phyloP scores from a whole-genome alignment of 1,140 invertebrate species.

The Microplitis mediator region DNA sequence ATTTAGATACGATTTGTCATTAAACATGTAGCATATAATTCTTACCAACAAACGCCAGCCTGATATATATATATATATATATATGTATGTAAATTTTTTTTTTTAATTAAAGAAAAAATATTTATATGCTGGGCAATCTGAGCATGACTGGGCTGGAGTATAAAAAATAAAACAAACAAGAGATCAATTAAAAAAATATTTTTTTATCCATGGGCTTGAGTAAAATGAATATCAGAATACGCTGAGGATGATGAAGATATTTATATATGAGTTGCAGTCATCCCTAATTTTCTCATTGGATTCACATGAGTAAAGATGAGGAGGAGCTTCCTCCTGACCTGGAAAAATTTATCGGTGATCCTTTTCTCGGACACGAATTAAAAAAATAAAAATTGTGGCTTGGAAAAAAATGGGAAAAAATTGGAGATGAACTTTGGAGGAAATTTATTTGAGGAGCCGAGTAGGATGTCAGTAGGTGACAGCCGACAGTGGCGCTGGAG shows the following conservation, averaged over 20 bases:
- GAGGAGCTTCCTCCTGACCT: not conserved
- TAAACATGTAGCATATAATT: not conserved
- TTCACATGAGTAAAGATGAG: not conserved
- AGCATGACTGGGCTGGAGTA: no score
- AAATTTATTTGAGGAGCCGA: no score
- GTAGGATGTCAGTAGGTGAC: slow-evolving; percentile 40
- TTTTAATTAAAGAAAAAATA: no score
- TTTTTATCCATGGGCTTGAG: not conserved
- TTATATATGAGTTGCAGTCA: not conserved
- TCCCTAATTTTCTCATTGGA: slow-evolving; percentile 10
- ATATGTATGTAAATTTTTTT: no score
- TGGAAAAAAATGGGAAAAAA: no score
- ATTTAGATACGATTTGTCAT: slow-evolving; percentile 19
- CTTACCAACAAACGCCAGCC: not conserved
- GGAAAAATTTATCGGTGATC: not conserved
- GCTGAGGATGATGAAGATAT: slow-evolving; percentile 2
- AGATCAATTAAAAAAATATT: slow-evolving; percentile 50
- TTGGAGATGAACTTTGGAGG: no score
- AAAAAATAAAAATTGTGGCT: no score
- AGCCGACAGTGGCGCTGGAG: slow-evolving; percentile 35
- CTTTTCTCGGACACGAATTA: no score
- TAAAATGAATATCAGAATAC: not conserved
- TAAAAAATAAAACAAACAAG: slow-evolving; percentile 12
- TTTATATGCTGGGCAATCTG: no score
- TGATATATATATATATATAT: not conserved